Evolutionary conservation across 2,888 invertebrate species (phyloP).

Genomic region (Terebella lapidaria): DNA sequence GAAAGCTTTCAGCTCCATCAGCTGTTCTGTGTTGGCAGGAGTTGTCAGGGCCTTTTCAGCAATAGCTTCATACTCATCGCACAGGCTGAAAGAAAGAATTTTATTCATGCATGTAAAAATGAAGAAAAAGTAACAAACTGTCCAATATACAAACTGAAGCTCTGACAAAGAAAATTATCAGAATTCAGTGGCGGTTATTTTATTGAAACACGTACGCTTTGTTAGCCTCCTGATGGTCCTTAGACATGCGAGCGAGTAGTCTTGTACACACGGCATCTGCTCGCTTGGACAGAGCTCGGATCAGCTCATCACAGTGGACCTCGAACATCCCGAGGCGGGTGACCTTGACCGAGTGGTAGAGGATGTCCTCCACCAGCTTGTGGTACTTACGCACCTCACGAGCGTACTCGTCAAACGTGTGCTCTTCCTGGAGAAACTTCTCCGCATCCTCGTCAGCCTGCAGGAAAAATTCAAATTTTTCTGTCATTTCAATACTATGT

Average conservation of each 20-base stretch:
- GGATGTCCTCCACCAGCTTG: constrained; percentile 56
- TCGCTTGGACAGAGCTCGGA: constrained; percentile 65
- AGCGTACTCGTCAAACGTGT: constrained; percentile 55
- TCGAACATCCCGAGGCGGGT: constrained; percentile 79
- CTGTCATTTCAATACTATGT: too few species aligned
- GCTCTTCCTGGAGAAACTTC: constrained; percentile 62
- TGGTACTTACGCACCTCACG: constrained; percentile 56
- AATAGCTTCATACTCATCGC: constrained; percentile 77
- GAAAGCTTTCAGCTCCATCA: constrained; percentile 79
- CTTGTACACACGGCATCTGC: constrained; percentile 68
- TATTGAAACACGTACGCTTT: constrained; percentile 61
- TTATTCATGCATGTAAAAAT: background rate
- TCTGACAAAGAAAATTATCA: background rate
- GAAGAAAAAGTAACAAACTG: too few species aligned
- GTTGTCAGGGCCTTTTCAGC: constrained; percentile 72
- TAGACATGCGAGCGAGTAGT: constrained; percentile 69
- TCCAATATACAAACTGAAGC: background rate
- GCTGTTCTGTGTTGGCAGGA: constrained; percentile 76
- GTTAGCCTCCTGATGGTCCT: constrained; percentile 74
- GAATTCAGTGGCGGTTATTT: too few species aligned
- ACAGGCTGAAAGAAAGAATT: constrained; percentile 60
- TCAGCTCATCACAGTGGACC: constrained; percentile 74
- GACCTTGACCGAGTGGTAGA: constrained; percentile 55
- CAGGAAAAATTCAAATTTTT: constrained; percentile 3
- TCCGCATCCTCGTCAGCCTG: constrained; percentile 65